These are phyloP conservation scores for Tenebrosternarchus preto DNA, from an alignment of 2,113 vertebrate species.

Conservation along the genomic window DNA sequence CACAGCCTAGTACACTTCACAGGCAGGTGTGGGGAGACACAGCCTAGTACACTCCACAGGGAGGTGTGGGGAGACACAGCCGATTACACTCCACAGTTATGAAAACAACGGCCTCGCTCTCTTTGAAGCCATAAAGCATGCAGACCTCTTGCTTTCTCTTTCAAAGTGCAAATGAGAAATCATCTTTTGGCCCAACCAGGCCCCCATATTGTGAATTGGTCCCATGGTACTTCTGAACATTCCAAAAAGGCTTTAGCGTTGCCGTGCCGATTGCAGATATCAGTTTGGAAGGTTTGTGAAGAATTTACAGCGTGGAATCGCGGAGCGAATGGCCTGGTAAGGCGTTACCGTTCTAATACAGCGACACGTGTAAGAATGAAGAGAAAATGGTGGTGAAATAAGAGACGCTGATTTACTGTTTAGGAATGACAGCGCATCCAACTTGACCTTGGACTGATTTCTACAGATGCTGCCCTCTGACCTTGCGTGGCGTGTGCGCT, in stretches of 20 bases:
- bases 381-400: conserved; percentile 53
- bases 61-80: conserved; percentile 48
- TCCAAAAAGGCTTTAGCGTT: conserved; percentile 49
- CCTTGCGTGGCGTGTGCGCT: conserved; percentile 1
- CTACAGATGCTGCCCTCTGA: conserved; percentile 29
- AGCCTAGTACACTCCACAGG: conserved; percentile 52
- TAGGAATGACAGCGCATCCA: conserved; percentile 12
- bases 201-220: conserved; percentile 49
- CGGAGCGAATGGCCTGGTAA: conserved; percentile 37
- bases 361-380: conserved; percentile 49
- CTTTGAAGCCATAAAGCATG: conserved; percentile 55
- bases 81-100: conserved; percentile 56
- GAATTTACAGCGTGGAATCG: conserved; percentile 35
- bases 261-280: conserved; percentile 37
- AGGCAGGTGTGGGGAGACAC: conserved; percentile 47
- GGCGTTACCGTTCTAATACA: conserved; percentile 57
- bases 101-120: conserved; percentile 56
- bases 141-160: conserved; percentile 40
- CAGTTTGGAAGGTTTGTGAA: conserved; percentile 45
- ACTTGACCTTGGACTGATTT: conserved; percentile 45
- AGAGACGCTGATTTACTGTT: conserved; percentile 28
- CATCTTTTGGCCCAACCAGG: conserved; percentile 34
- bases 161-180: conserved; percentile 53
- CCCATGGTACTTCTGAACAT: conserved; percentile 60
- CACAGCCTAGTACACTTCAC: conserved; percentile 51